phyloP scores from a whole-genome alignment of 2,888 invertebrate genomes.

The Caenorhabditis afra region DNA sequence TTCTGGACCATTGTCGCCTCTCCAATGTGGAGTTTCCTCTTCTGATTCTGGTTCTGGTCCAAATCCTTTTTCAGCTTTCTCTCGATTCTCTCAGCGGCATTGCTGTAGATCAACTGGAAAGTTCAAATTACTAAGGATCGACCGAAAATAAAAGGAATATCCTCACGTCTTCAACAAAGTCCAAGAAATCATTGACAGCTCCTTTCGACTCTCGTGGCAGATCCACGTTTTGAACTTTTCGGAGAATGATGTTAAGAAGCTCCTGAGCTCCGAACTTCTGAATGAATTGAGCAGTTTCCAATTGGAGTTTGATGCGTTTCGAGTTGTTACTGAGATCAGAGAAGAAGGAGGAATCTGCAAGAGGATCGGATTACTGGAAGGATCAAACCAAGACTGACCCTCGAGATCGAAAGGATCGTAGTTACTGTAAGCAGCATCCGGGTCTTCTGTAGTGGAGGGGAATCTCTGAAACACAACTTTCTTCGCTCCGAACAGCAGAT shows the following conservation, averaged over 20 bases:
- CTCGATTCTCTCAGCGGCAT: constrained; percentile 39
- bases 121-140: too few relatives aligned
- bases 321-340: constrained; percentile 40
- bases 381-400: constrained; percentile 7
- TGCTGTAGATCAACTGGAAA: constrained; percentile 43
- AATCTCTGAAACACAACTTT: constrained; percentile 8
- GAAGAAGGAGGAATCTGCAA: constrained; percentile 48
- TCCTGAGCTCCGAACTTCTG: constrained; percentile 49
- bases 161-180: constrained; percentile 51
- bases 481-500: too few relatives aligned
- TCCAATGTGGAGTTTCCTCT: constrained; percentile 35
- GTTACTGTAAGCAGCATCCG: constrained; percentile 24
- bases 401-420: constrained; percentile 42
- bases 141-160: background rate
- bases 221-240: constrained; percentile 48
- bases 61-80: constrained; percentile 32
- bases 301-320: constrained; percentile 38
- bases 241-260: constrained; percentile 41
- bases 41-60: background rate
- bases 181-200: constrained; percentile 45
- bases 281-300: constrained; percentile 45
- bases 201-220: constrained; percentile 43
- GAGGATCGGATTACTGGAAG: background rate
- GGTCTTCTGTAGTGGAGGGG: constrained; percentile 33
- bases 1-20: constrained; percentile 20